These are phyloP conservation scores for Nannospalax galili DNA, from an alignment of 2,113 vertebrate species.

Conservation along the genomic window DNA sequence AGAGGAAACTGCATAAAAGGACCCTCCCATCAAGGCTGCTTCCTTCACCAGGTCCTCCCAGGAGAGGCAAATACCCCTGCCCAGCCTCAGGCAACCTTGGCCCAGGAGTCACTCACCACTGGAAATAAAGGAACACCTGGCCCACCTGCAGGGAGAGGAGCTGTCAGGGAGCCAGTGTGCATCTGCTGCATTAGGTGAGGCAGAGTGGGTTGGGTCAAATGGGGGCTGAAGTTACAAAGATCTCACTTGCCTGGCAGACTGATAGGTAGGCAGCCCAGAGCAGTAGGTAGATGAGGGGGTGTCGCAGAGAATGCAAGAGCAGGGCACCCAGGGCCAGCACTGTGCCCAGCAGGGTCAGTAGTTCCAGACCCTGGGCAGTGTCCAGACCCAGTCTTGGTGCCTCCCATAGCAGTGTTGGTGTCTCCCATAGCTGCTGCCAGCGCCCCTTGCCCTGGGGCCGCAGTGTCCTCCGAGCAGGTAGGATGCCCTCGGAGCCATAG, in stretches of 20 bases:
- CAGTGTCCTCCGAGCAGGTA: constrained; percentile 90
- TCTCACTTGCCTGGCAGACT: constrained; percentile 88
- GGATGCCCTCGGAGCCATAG: constrained; percentile 93
- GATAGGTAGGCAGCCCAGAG: constrained; percentile 93
- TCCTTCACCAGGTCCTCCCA: not conserved
- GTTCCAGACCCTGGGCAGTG: constrained; percentile 93
- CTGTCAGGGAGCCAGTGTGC: not conserved
- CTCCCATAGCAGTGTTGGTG: constrained; percentile 94
- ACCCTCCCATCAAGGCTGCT: not conserved
- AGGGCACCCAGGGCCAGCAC: constrained; percentile 87
- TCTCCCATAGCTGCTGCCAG: constrained; percentile 89
- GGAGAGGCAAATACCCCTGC: not conserved
- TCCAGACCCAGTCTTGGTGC: constrained; percentile 90
- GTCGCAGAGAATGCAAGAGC: constrained; percentile 85
- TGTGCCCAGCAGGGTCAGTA: constrained; percentile 90
- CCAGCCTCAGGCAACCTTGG: not conserved
- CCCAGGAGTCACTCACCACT: constrained; percentile 92
- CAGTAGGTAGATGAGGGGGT: constrained; percentile 89
- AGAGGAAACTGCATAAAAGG: not conserved
- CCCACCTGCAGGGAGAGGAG: constrained; percentile 89
- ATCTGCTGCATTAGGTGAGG: not conserved
- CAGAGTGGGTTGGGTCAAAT: not conserved
- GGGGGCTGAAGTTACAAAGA: not conserved
- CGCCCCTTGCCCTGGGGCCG: constrained; percentile 88
- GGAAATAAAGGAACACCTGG: constrained; percentile 98